phyloP scores from a whole-genome alignment of 53 echinoderm and acorn worm genomes.

The Temnopleurus reevesii region DNA sequence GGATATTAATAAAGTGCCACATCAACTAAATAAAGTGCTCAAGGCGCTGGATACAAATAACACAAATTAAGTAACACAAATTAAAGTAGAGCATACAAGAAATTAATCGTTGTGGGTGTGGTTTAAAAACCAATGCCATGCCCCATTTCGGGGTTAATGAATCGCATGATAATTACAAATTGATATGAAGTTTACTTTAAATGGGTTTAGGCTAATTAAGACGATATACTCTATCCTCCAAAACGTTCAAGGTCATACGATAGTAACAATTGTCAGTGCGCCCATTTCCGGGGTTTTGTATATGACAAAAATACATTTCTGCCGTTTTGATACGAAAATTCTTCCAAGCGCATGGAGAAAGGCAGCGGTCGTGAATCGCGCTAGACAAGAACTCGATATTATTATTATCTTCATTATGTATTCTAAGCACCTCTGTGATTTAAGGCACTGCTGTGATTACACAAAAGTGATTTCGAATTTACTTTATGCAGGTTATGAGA shows the following conservation, averaged over 20 bases:
- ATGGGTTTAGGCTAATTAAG: neutral
- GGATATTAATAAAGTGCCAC: too few species aligned
- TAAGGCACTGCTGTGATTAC: neutral
- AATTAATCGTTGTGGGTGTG: neutral
- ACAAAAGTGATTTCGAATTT: neutral
- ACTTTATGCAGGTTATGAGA: neutral
- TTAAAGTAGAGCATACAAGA: neutral
- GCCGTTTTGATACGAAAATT: too few species aligned
- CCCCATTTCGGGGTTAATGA: neutral
- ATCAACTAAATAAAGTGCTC: too few species aligned
- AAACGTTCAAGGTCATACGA: neutral
- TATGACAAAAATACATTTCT: too few species aligned
- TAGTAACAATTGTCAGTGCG: neutral
- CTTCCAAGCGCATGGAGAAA: too few species aligned
- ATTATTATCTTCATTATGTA: neutral
- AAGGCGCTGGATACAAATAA: too few species aligned
- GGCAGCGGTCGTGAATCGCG: neutral
- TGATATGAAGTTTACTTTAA: neutral
- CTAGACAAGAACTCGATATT: neutral
- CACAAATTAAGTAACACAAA: too few species aligned
- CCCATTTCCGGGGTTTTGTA: neutral
- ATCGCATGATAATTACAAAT: neutral
- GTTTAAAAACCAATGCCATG: neutral
- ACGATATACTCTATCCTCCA: neutral
- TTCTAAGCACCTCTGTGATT: neutral